Conservation (phyloP, 2,888 invertebrate genomes). For the Tanytarsus gracilentus region DNA sequence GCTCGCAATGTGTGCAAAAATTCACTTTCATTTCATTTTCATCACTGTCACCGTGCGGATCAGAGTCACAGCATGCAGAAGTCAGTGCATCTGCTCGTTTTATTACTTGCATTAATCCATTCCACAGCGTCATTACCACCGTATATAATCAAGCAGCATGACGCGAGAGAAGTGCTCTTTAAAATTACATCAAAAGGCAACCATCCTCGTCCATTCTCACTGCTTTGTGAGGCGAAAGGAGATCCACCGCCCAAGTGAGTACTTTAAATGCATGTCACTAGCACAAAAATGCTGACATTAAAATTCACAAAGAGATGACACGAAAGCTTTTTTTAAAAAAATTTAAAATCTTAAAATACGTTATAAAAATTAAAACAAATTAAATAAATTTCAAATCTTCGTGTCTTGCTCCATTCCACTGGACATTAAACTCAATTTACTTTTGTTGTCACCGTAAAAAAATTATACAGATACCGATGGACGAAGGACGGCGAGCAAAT, state of each 20-base stretch:
- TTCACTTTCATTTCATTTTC: slow-evolving; percentile 4
- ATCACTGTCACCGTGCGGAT: not conserved
- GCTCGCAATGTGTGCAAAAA: too few species aligned
- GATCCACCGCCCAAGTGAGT: not conserved
- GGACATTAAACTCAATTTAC: not conserved
- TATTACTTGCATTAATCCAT: not conserved
- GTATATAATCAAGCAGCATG: slow-evolving; percentile 16
- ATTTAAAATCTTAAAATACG: too few species aligned
- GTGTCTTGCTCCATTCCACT: not conserved
- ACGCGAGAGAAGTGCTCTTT: not conserved
- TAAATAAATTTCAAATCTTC: too few species aligned
- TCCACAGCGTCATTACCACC: not conserved
- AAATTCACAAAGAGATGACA: too few species aligned
- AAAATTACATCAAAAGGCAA: slow-evolving; percentile 7
- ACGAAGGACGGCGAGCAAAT: not conserved
- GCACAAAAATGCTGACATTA: too few species aligned
- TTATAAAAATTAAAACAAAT: too few species aligned
- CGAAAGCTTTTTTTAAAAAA: too few species aligned
- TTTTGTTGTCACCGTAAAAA: too few species aligned
- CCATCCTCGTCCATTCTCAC: not conserved
- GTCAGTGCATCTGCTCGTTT: not conserved
- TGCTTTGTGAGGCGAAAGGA: slow-evolving; percentile 6
- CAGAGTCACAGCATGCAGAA: not conserved
- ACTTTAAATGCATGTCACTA: not conserved
- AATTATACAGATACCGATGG: slow-evolving; percentile 11